phyloP scores from a whole-genome alignment of 2,797 vertebrate species.

The Novumbra hubbsi region DNA sequence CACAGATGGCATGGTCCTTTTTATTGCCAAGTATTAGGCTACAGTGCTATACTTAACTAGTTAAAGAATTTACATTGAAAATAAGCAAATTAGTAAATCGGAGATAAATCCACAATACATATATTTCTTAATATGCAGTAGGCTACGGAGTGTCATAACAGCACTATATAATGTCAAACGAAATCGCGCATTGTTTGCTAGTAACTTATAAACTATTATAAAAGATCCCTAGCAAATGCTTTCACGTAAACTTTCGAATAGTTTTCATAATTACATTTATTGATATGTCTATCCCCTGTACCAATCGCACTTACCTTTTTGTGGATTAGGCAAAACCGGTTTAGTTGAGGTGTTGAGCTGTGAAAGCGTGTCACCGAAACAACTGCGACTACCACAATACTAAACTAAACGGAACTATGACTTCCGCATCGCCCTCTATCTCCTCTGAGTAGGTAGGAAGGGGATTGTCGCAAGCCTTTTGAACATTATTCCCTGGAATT shows the following conservation, averaged over 20 bases:
- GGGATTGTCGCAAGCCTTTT: not conserved
- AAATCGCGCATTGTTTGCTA: not conserved
- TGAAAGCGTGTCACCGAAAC: conserved; percentile 39
- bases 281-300: not conserved
- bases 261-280: not conserved
- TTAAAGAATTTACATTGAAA: not conserved
- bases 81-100: not conserved
- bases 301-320: conserved; percentile 46
- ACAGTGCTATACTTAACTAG: not conserved
- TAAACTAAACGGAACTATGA: conserved; percentile 54
- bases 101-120: not conserved
- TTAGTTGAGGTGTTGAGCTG: conserved; percentile 34
- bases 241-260: not conserved
- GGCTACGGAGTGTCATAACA: not conserved
- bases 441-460: conserved; percentile 49
- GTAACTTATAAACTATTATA: not conserved
- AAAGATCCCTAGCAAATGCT: not conserved
- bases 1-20: conserved; percentile 21
- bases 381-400: conserved; percentile 48
- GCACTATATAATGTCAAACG: not conserved
- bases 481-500: too few relatives aligned
- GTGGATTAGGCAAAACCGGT: conserved; percentile 38
- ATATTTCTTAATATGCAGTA: not conserved
- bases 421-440: conserved; percentile 62
- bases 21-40: not conserved